A percentile compares a stretch with the other conserved stretches of the same genome.
phyloP scores from a whole-genome alignment of 2,113 vertebrate genomes.

The Rynchops niger region DNA sequence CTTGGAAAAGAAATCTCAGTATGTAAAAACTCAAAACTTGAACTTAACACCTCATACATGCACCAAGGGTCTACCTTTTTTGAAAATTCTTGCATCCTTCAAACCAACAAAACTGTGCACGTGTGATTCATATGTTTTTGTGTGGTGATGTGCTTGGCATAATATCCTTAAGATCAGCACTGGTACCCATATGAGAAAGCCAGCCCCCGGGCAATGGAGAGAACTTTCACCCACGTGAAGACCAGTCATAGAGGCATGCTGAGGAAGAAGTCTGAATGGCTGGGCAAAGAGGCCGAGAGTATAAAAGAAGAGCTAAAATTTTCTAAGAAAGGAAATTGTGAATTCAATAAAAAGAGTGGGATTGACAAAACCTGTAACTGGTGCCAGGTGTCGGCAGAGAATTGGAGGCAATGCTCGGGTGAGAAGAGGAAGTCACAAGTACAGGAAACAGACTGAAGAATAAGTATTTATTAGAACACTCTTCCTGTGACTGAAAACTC shows the following conservation, averaged over 20 bases:
- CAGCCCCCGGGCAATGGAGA: not conserved
- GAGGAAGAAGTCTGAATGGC: not conserved
- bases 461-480: not conserved
- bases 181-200: not conserved
- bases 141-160: not conserved
- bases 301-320: not conserved
- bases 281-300: not conserved
- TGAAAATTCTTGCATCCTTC: not conserved
- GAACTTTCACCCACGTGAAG: not conserved
- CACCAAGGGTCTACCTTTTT: not conserved
- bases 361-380: not conserved
- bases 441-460: not conserved
- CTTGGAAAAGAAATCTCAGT: not conserved
- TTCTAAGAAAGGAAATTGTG: not conserved
- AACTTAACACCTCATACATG: not conserved
- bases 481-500: not conserved
- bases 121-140: accelerated
- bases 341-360: not conserved
- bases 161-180: not conserved
- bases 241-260: accelerated
- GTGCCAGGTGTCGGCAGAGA: not conserved
- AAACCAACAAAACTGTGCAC: not conserved
- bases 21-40: not conserved
- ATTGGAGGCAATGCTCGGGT: not conserved
- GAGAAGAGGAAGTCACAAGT: not conserved